Conservation (phyloP, 1,140 invertebrate genomes). For the Polyergus mexicanus region DNA sequence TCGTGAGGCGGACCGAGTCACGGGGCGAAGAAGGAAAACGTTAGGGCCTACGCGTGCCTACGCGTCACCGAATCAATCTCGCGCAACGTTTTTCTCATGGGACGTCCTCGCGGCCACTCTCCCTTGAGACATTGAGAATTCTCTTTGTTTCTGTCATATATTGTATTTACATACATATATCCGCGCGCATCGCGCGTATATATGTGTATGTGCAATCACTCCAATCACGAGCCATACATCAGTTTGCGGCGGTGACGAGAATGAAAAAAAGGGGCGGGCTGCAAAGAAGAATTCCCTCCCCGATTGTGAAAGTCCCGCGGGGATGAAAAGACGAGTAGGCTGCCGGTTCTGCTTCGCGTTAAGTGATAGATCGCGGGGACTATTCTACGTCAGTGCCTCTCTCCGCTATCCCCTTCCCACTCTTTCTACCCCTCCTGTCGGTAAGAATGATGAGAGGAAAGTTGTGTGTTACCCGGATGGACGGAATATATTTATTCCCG, state of each 20-base stretch:
- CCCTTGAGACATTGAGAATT: conserved; percentile 58
- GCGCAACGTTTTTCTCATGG: conserved; percentile 69
- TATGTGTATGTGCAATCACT: conserved; percentile 75
- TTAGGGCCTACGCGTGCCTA: neutral
- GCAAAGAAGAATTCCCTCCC: conserved; percentile 64
- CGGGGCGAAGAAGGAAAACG: neutral
- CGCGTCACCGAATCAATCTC: conserved; percentile 36
- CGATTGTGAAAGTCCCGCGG: conserved; percentile 79
- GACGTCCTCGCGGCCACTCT: conserved; percentile 48
- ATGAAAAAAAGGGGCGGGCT: conserved; percentile 53
- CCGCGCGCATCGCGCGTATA: neutral
- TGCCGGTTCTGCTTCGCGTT: conserved; percentile 39
- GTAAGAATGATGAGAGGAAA: conserved; percentile 60
- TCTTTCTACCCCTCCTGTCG: neutral
- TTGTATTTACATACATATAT: neutral
- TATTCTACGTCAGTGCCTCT: conserved; percentile 60
- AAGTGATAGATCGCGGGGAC: conserved; percentile 75
- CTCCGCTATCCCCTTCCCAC: neutral
- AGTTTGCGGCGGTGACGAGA: conserved; percentile 75
- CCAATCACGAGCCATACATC: conserved; percentile 83
- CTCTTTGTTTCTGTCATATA: conserved; percentile 39
- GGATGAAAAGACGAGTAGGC: conserved; percentile 63
- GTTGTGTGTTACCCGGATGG: conserved; percentile 35
- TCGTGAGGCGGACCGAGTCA: conserved; percentile 51
- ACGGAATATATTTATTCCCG: conserved; percentile 63